Evolutionary conservation across 2,797 vertebrate species (phyloP), one percentile per base, ranked within the genome.

Genomic region (Orientallactaga sibirica): DNA sequence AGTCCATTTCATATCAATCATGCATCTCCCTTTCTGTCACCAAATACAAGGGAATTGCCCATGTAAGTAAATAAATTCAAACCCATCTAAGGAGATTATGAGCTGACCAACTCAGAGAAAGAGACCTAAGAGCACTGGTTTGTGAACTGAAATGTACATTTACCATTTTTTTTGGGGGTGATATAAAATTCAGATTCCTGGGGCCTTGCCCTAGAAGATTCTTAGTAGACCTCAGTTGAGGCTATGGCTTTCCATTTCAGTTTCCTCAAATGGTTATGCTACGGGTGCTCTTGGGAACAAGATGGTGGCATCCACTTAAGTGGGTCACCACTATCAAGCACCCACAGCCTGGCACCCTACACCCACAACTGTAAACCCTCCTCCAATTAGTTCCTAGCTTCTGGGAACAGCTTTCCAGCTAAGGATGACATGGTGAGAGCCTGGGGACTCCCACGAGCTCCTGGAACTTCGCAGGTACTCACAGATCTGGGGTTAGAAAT

Each of bases 401-500:
- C 20, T 29, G n/a, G 2, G 12, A 48, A 6, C 4, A 25, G 48
- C 55, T 74, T 93, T 82, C 52, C 48, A 67, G 75, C 22, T 41
- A 68, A 82, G 37, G 29, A 12, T 74, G 29, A 61, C 8, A 9
- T 61, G 55, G 66, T 75, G 71, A 11, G 48, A 20, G 48, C 29
- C 70, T 48, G 70, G 66, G 37, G 70, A 16, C 18, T 24, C 83
- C 22, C 37, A 3, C 0, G 0, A 11, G 15, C 5, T 25, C 43
- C 14, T 18, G 75, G 66, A 55, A 29, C 58, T 73, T 66, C 88
- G 14, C 27, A 2, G 29, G 25, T 86, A 99, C 99, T 99, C 97
- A 99, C 99, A 1, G 98, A 98, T 98, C 98, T 98, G 90, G 98
- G 98, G 94, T 98, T 99, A 94, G 98, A 97, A 75, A 99, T 97